These are phyloP conservation scores for Chrysina gloriosa DNA, from an alignment of 2,888 invertebrate species.

Conservation along the genomic window DNA sequence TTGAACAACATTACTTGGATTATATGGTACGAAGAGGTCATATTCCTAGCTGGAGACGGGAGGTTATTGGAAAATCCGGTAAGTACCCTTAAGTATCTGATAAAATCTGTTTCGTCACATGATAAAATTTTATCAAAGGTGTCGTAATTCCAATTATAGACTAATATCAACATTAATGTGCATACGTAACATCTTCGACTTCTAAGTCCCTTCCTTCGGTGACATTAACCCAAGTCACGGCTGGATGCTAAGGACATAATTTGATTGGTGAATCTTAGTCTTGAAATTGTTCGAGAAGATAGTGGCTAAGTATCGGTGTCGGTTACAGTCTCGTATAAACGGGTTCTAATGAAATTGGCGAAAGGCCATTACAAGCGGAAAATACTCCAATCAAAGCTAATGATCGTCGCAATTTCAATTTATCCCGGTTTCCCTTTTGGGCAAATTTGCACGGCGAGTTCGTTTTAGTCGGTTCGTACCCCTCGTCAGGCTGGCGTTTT, in stretches of 20 bases:
- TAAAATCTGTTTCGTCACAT: too few species aligned
- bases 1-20: conserved; percentile 82
- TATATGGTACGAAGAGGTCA: conserved; percentile 76
- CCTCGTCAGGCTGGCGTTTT: too few species aligned
- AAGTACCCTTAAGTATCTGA: conserved; percentile 53
- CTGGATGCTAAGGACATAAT: too few species aligned
- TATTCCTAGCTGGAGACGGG: conserved; percentile 68
- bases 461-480: conserved; percentile 3
- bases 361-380: not conserved
- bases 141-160: too few species aligned
- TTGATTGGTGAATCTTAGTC: too few species aligned
- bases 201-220: too few species aligned
- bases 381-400: conserved; percentile 26
- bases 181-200: too few species aligned
- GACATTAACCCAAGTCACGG: too few species aligned
- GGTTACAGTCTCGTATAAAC: not conserved
- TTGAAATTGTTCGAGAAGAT: too few species aligned
- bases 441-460: not conserved
- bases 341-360: conserved; percentile 1
- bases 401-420: conserved; percentile 10
- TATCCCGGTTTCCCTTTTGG: not conserved
- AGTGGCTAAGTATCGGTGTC: too few species aligned
- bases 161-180: too few species aligned
- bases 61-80: conserved; percentile 68
- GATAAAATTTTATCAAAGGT: too few species aligned